phyloP scores from a whole-genome alignment of 2,888 invertebrate genomes.

The Aspidiotus destructor region DNA sequence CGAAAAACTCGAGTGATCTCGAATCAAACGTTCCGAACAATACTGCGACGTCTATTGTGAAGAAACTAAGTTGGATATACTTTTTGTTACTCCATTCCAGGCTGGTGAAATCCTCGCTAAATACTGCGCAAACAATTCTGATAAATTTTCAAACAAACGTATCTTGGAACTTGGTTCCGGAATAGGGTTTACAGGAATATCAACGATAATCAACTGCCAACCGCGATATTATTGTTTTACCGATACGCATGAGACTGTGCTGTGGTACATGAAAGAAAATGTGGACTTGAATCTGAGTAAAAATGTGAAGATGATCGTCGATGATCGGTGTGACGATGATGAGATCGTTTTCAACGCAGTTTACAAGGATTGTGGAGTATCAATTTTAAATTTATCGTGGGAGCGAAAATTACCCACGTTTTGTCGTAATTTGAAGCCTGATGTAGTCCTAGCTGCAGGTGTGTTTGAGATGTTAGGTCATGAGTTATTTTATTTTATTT shows the following conservation, averaged over 20 bases:
- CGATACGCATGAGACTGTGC: constrained; percentile 60
- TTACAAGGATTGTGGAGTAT: constrained; percentile 28
- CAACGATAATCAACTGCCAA: constrained; percentile 49
- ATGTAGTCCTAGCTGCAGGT: constrained; percentile 38
- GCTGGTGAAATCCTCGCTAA: constrained; percentile 61
- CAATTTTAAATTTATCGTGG: constrained; percentile 36
- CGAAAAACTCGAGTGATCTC: background rate
- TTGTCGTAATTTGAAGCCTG: constrained; percentile 33
- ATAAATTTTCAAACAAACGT: constrained; percentile 47
- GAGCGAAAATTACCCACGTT: constrained; percentile 1
- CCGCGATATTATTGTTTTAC: constrained; percentile 52
- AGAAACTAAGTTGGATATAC: background rate
- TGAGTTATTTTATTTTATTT: constrained; percentile 10
- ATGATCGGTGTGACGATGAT: background rate
- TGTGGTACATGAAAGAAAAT: constrained; percentile 54
- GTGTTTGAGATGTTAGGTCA: background rate
- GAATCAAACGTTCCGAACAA: too few species aligned
- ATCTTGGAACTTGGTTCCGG: constrained; percentile 65
- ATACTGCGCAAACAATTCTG: constrained; percentile 54
- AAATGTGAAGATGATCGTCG: background rate
- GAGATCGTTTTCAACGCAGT: background rate
- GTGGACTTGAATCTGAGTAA: constrained; percentile 48
- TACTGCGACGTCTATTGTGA: background rate
- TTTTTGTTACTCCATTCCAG: constrained; percentile 43
- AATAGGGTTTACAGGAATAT: constrained; percentile 61